Evolutionary conservation across 37 sponge, comb jelly and placozoan genomes (phyloP).

Genomic region (Aphrocallistes beatrix): DNA sequence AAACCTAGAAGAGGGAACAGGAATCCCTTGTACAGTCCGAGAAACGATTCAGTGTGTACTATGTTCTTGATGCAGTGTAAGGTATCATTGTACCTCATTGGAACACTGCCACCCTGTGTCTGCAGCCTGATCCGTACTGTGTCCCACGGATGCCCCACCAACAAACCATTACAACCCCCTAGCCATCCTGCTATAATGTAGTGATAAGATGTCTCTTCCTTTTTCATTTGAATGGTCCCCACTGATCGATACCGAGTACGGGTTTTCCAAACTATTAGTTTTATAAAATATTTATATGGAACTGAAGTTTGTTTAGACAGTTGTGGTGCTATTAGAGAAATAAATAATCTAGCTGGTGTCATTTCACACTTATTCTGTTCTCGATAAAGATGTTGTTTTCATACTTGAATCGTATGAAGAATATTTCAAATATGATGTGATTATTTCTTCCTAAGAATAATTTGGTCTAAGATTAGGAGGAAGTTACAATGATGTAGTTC

Average conservation of each 20-base stretch:
- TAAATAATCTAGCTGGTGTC: too few relatives aligned
- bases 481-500: background rate
- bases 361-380: too few relatives aligned
- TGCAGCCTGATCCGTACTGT: slow-evolving; percentile 57
- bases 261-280: background rate
- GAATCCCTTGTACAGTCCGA: slow-evolving; percentile 81
- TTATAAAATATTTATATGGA: background rate
- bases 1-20: slow-evolving; percentile 54
- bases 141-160: slow-evolving; percentile 82
- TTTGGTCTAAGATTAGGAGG: background rate
- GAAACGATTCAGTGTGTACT: slow-evolving; percentile 36
- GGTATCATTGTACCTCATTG: slow-evolving; percentile 30
- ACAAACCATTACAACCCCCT: slow-evolving; percentile 47
- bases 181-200: background rate
- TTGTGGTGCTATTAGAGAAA: too few relatives aligned
- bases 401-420: too few relatives aligned
- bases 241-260: background rate
- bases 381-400: too few relatives aligned
- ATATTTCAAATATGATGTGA: too few relatives aligned
- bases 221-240: too few relatives aligned
- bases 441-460: background rate
- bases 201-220: background rate
- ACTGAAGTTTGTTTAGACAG: too few relatives aligned
- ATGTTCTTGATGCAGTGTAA: slow-evolving; percentile 50
- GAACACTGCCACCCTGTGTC: slow-evolving; percentile 1